These are phyloP conservation scores for Poecile atricapillus DNA, from an alignment of 2,113 vertebrate species.

Conservation along the genomic window DNA sequence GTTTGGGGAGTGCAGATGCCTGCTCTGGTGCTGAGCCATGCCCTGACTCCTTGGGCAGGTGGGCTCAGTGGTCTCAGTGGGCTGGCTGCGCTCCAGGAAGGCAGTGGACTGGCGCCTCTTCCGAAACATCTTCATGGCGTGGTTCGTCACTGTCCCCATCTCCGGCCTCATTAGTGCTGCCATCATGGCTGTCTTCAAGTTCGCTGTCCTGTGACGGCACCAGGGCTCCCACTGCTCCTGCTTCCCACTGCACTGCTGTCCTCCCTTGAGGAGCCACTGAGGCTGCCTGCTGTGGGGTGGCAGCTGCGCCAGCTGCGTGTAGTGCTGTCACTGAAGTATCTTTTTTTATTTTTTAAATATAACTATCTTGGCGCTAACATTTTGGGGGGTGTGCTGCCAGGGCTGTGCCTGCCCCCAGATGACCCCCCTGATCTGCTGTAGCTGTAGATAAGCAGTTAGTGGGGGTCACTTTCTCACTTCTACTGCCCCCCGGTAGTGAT, in stretches of 20 bases:
- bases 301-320: neutral
- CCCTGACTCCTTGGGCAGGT: conserved; percentile 69
- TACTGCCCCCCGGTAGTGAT: neutral
- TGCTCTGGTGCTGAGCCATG: neutral
- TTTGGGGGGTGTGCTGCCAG: neutral
- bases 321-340: conserved; percentile 60
- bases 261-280: neutral
- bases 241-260: conserved; percentile 63
- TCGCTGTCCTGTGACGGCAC: conserved; percentile 60
- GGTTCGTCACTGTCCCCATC: conserved; percentile 96
- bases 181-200: conserved; percentile 90
- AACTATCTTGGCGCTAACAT: neutral
- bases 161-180: conserved; percentile 90
- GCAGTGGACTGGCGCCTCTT: conserved; percentile 94
- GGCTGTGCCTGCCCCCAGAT: neutral
- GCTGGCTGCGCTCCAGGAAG: conserved; percentile 94
- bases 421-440: neutral
- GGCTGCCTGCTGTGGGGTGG: neutral
- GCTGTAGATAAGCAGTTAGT: conserved; percentile 47
- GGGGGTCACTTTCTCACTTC: neutral
- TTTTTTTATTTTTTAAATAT: neutral
- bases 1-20: neutral
- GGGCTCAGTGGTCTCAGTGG: conserved; percentile 92
- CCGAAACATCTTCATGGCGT: conserved; percentile 96
- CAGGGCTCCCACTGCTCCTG: neutral